Base-by-base conservation (phyloP, 2,888 invertebrate genomes). In the Stratiomys singularior region DNA sequence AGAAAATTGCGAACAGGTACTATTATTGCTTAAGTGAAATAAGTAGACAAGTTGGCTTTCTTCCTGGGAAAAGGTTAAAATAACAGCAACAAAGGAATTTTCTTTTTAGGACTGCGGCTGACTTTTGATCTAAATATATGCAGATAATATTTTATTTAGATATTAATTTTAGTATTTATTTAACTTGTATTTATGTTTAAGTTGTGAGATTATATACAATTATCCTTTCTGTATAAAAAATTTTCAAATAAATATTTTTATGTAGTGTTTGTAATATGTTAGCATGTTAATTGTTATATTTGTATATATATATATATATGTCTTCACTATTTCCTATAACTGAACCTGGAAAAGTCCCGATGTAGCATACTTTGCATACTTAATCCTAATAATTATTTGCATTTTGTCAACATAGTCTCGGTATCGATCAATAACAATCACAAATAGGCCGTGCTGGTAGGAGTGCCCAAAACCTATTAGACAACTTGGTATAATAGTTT, bases 51-150 rank as follows among this genome's bases (percentile, higher is more conserved):
- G 27, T 71, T 52, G 25, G n/a, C 27, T 69, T 47, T 3, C 37
- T 69, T 11, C 7, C 7, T 5, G 15, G n/a, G 52, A 52, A 25
- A 52, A 28, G 28, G 56, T n/a, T n/a, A n/a, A n/a, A n/a, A n/a
- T n/a, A n/a, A n/a, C n/a, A n/a, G n/a, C n/a, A n/a, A n/a, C n/a
- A 28, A 72, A 52, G 23, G 71, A 15, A 30, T 9, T 71, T 74
- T 74, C 37, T 74, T 13, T 74, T n/a, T 60, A 74, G 74, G 74
- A 74, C 74, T 74, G 74, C 13, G 74, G 74, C 74, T 23, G 74
- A 74, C 74, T 74, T 74, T 74, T 74, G 74, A 74, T 74, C 60
- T 60, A 74, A 44, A 37, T 23, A 27, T 60, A 5, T 3, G 9
- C 3, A 37, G 37, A 60, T 25, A 60, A 7, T 60, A 25, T 11